These are phyloP conservation scores for Trypoxylus dichotomus DNA, from an alignment of 1,140 invertebrate genomes.

Conservation along the genomic window DNA sequence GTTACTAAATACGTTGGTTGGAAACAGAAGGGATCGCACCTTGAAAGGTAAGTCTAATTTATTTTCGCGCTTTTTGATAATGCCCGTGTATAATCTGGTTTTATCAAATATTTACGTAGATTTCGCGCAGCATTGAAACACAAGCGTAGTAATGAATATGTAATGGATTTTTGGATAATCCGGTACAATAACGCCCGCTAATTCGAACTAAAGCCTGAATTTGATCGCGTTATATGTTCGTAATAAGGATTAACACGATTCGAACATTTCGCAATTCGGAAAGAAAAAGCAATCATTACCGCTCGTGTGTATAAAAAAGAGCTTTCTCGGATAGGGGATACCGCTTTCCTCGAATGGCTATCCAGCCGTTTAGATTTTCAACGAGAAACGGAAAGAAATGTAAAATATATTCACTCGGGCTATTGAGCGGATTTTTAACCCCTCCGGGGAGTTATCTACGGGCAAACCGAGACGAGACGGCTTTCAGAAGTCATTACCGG, in stretches of 20 bases:
- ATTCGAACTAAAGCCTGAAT: not conserved
- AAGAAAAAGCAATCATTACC: not conserved
- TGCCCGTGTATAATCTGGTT: not conserved
- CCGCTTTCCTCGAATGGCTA: not conserved
- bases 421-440: not conserved
- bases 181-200: not conserved
- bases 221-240: not conserved
- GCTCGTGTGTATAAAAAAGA: not conserved
- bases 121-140: not conserved
- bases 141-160: not conserved
- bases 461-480: not conserved
- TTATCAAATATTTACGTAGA: conserved; percentile 5
- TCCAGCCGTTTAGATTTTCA: not conserved
- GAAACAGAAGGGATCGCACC: conserved; percentile 67
- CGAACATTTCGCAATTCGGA: not conserved
- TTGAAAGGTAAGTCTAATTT: conserved; percentile 60
- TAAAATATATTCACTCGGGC: not conserved
- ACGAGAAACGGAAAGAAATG: not conserved
- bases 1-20: conserved; percentile 66
- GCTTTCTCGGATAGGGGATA: not conserved
- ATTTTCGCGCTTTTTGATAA: not conserved
- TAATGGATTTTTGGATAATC: not conserved
- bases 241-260: not conserved
- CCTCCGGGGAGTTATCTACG: not conserved
- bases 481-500: not conserved